phyloP scores from a whole-genome alignment of 1,140 invertebrate species.

The Oncopodura yosiiana region DNA sequence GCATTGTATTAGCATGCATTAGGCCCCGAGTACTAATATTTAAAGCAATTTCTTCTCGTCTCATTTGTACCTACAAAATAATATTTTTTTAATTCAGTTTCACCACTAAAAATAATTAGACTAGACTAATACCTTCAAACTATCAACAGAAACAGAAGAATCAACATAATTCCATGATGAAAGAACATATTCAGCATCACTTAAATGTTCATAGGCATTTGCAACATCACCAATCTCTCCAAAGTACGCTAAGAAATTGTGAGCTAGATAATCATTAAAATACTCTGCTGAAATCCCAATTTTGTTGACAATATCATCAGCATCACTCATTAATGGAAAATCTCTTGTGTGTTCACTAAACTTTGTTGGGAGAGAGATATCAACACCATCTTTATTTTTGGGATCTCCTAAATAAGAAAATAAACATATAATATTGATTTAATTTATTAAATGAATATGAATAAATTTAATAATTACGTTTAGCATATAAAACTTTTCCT shows the following conservation, averaged over 20 bases:
- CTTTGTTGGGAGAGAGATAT: conserved; percentile 4
- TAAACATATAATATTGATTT: neutral
- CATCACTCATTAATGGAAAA: conserved; percentile 9
- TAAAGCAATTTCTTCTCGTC: conserved; percentile 21
- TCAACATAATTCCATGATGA: conserved; percentile 27
- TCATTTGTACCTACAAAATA: neutral
- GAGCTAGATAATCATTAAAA: conserved; percentile 26
- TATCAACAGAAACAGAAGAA: neutral
- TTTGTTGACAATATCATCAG: conserved; percentile 18
- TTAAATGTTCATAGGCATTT: conserved; percentile 10
- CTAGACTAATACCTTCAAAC: conserved; percentile 9
- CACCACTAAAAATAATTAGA: neutral
- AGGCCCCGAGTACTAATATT: conserved; percentile 22
- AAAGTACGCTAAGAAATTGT: conserved; percentile 27
- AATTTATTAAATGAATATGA: neutral
- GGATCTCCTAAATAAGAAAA: conserved; percentile 15
- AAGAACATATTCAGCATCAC: conserved; percentile 18
- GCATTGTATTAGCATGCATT: conserved; percentile 27
- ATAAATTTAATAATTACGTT: conserved; percentile 18
- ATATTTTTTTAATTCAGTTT: neutral
- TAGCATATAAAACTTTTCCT: conserved; percentile 31
- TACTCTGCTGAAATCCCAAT: conserved; percentile 28
- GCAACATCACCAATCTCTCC: conserved; percentile 6
- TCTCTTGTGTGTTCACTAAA: neutral
- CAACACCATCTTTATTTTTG: neutral